Evolutionary conservation across 2,797 vertebrate species (phyloP).

Genomic region (Halcyon chelicuti): DNA sequence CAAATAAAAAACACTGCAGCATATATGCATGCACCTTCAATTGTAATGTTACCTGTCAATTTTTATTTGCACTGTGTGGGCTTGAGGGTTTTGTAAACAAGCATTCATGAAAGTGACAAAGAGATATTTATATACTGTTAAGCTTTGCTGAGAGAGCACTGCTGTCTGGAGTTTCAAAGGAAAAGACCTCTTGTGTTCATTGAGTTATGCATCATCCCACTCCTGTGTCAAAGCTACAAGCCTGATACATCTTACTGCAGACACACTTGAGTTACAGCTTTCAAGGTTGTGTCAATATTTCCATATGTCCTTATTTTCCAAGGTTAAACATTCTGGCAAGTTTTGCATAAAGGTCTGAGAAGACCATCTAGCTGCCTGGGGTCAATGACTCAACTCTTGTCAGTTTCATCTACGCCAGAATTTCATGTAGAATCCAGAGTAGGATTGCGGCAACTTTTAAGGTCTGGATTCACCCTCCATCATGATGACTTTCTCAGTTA

Average conservation of each 20-base stretch:
- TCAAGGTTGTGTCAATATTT: slow-evolving; percentile 40
- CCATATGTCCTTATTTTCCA: neutral
- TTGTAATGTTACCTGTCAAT: slow-evolving; percentile 17
- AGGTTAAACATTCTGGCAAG: slow-evolving; percentile 27
- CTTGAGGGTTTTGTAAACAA: slow-evolving; percentile 50
- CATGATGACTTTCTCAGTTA: neutral
- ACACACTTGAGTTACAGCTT: neutral
- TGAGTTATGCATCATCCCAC: slow-evolving; percentile 1
- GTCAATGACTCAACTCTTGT: neutral
- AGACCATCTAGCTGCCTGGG: neutral
- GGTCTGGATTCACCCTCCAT: neutral
- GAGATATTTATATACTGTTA: slow-evolving; percentile 27
- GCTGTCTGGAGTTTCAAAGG: slow-evolving; percentile 17
- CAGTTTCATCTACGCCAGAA: neutral
- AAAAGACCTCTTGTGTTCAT: slow-evolving; percentile 15
- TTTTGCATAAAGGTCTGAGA: neutral
- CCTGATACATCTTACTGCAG: neutral
- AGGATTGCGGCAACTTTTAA: neutral
- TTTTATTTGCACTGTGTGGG: slow-evolving; percentile 28
- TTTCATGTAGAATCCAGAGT: neutral
- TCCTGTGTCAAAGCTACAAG: slow-evolving; percentile 25
- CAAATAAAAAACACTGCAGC: neutral
- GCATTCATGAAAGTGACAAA: slow-evolving; percentile 37
- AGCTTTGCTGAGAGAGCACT: slow-evolving; percentile 29
- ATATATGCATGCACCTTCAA: neutral